phyloP scores from a whole-genome alignment of 1,140 invertebrate genomes.

The Potamilus streckersoni region DNA sequence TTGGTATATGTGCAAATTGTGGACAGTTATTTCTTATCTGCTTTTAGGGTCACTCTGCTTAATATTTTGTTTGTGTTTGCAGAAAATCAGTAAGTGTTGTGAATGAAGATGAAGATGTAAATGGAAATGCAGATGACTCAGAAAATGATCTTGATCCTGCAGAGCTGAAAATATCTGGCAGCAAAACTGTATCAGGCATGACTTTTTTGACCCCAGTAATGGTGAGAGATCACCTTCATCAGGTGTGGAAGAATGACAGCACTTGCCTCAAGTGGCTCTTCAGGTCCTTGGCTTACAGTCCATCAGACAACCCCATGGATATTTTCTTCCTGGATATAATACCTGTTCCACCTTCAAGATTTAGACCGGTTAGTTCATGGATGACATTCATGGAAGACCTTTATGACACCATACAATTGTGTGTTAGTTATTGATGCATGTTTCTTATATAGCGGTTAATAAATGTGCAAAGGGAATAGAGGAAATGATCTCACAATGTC shows the following conservation, averaged over 20 bases:
- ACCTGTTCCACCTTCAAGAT: constrained; percentile 86
- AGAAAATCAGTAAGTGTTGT: constrained; percentile 25
- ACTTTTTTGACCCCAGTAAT: constrained; percentile 53
- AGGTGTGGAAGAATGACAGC: constrained; percentile 83
- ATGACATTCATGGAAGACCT: not conserved
- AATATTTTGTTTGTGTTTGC: not conserved
- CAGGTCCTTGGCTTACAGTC: constrained; percentile 75
- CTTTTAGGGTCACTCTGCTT: not conserved
- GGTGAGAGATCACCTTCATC: constrained; percentile 75
- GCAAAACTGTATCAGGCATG: constrained; percentile 32
- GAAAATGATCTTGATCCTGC: not conserved
- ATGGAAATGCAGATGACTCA: constrained; percentile 20
- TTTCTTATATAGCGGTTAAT: not conserved
- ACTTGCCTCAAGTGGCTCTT: constrained; percentile 79
- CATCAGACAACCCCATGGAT: constrained; percentile 80
- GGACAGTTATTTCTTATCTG: not conserved
- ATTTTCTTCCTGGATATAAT: constrained; percentile 89
- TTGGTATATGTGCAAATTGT: not conserved
- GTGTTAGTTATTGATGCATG: no score
- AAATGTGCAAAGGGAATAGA: not conserved
- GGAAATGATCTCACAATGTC: not conserved
- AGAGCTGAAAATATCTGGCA: constrained; percentile 3
- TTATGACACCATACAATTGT: not conserved
- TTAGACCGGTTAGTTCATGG: constrained; percentile 78
- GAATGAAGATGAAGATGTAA: constrained; percentile 38